Evolutionary conservation across 2,797 vertebrate species (phyloP).

Genomic region (Argentina silus): DNA sequence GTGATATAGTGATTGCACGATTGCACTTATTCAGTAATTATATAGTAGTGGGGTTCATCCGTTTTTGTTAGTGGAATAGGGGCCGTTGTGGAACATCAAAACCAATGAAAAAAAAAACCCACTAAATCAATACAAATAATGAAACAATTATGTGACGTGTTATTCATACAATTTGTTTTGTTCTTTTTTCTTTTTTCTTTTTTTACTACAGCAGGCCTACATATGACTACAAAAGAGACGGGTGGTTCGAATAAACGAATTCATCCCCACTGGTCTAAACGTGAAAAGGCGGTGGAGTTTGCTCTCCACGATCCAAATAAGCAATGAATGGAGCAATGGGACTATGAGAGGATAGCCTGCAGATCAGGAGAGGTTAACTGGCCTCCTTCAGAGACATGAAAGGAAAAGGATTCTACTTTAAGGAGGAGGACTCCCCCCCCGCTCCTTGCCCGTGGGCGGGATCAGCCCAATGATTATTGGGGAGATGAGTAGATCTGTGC

Average conservation of each 20-base stretch:
- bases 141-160: too few species aligned
- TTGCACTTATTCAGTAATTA: too few species aligned
- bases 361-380: constrained; percentile 81
- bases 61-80: too few species aligned
- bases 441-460: constrained; percentile 71
- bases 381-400: constrained; percentile 77
- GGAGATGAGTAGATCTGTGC: constrained; percentile 43
- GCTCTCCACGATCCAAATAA: constrained; percentile 73
- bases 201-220: too few species aligned
- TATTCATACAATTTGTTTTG: too few species aligned
- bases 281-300: constrained; percentile 65
- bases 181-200: too few species aligned
- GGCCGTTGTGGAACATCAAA: too few species aligned
- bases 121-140: too few species aligned
- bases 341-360: constrained; percentile 67
- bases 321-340: constrained; percentile 73
- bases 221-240: too few species aligned
- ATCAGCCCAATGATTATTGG: constrained; percentile 80
- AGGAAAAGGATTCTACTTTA: constrained; percentile 81
- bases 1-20: too few species aligned
- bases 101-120: too few species aligned
- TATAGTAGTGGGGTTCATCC: too few species aligned
- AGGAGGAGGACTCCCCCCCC: constrained; percentile 77
- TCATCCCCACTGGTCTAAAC: constrained; percentile 44
- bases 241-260: neutral